Conservation (phyloP, 2,888 invertebrate species). For the Kryphioiulus occultus region DNA sequence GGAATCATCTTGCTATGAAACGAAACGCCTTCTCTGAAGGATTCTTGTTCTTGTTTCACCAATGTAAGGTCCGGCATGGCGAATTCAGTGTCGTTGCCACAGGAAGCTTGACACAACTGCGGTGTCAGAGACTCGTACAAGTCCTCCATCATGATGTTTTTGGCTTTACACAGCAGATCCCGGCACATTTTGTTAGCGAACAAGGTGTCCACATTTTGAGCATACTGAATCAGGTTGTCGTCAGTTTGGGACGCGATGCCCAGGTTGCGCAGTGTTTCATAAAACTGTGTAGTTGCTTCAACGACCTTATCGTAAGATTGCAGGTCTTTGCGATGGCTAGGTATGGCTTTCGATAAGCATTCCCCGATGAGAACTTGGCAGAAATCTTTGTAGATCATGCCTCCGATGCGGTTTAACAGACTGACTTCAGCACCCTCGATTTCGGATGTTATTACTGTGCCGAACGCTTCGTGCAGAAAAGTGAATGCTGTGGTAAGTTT, state of each 20-base stretch:
- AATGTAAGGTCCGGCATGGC: neutral
- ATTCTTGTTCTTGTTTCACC: neutral
- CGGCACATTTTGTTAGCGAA: slow-evolving; percentile 80
- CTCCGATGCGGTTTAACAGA: slow-evolving; percentile 67
- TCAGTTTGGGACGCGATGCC: slow-evolving; percentile 70
- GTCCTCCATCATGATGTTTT: slow-evolving; percentile 79
- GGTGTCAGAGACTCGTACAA: slow-evolving; percentile 69
- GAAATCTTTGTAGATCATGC: slow-evolving; percentile 68
- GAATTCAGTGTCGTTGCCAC: neutral
- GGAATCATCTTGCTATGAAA: neutral
- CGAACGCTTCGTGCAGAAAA: slow-evolving; percentile 67
- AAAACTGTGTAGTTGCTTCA: slow-evolving; percentile 72
- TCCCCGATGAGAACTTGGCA: slow-evolving; percentile 73
- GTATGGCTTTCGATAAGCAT: slow-evolving; percentile 79
- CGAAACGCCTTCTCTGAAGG: neutral
- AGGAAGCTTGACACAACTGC: neutral
- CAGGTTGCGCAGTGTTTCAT: slow-evolving; percentile 69
- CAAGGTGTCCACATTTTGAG: slow-evolving; percentile 75
- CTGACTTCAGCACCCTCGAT: slow-evolving; percentile 60
- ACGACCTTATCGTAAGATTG: slow-evolving; percentile 72
- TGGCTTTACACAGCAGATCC: slow-evolving; percentile 73
- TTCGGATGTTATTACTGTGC: slow-evolving; percentile 63
- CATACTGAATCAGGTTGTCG: slow-evolving; percentile 71
- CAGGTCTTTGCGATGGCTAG: slow-evolving; percentile 76
- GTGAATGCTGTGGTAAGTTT: slow-evolving; percentile 69